Evolutionary conservation across 2,797 vertebrate genomes (phyloP), one percentile per base, ranked within the genome.

Genomic region (Myripristis murdjan): DNA sequence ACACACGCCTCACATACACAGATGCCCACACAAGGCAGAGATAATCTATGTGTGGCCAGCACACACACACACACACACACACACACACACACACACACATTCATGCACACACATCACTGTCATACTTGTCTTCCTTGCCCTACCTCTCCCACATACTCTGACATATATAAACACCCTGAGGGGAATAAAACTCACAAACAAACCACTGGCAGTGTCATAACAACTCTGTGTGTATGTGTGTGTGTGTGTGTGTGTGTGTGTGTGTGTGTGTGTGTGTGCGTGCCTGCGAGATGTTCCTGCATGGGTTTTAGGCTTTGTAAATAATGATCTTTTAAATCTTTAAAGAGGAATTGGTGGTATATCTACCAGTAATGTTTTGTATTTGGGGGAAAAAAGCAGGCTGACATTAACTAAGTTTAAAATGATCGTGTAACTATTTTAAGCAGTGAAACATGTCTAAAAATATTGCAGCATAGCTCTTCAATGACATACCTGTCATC

Each of bases 111-210:
- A 11, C 76, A 64, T 67, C 65, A 52, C 73, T 78, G 73, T 80
- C 77, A 87, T 43, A 74, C 81, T 82, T 75, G 70, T 76, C 75
- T 84, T 65, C 63, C n/a, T 62, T 64, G 64, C 48, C 37, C 6
- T 47, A 62, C 28, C 72, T 84, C 66, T 71, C 75, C 56, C 62
- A 67, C 37, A 74, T 62, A 48, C 70, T 73, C 61, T 64, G 56
- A 70, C 65, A 79, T 23, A 53, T 71, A 76, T 55, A 74, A 35
- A 62, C 22, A 20, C 46, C 67, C 79, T 68, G 14, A 2, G 28
- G 87, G 77, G 73, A 73, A 60, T 75, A 22, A 73, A 83, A 71
- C 70, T 77, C 64, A 26, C 74, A 84, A 81, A 84, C 78, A 86
- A 89, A 84, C 77, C 67, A 64, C 64, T 59, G 65, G 31, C 65